Base-by-base conservation (phyloP, 2,888 invertebrate genomes). In the Cataglyphis altisquamis region DNA sequence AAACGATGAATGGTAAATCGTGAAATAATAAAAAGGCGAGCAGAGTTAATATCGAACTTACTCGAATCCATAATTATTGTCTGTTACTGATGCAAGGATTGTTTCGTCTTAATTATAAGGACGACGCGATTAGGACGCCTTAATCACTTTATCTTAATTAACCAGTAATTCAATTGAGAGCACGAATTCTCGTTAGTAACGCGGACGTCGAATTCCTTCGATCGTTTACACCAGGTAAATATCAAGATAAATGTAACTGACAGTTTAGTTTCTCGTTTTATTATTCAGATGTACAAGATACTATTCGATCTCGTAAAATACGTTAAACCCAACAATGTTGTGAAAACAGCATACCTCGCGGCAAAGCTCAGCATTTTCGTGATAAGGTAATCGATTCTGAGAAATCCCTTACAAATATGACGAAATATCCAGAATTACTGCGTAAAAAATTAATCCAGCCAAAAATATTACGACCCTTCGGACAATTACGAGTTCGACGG, bases 131-230 rank as follows among this genome's bases (percentile, higher is more conserved):
- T 39, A 10, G 32, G 41, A 32, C 36, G 60, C 39, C 72, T 63
- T 55, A 63, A 36, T 63, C 64, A 32, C 68, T 66, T 60, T 48
- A 63, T 48, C 63, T 78, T 84, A 84, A 68, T 70, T 70, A 70
- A 83, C 25, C 57, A 32, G 80, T 73, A 73, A 78, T 32, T 80
- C 68, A 62, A 84, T 84, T 66, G 73, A 48, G 10, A 66, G 29
- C 48, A 48, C 41, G 45, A 72, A 60, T 62, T 52, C 48, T 52
- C 55, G 78, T 67, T 62, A 41, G 66, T 36, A 60, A 78, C 48
- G 52, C 48, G 36, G 9, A 39, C 68, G 60, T 15, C 18, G 21
- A 25, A 64, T 10, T 32, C 32, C n/a, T 48, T 48, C 48, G 67
- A n/a, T 52, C 48, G 45, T 32, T 45, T 52, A 52, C 52, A 52